phyloP scores from a whole-genome alignment of 2,113 vertebrate species.

The Channa maculata region DNA sequence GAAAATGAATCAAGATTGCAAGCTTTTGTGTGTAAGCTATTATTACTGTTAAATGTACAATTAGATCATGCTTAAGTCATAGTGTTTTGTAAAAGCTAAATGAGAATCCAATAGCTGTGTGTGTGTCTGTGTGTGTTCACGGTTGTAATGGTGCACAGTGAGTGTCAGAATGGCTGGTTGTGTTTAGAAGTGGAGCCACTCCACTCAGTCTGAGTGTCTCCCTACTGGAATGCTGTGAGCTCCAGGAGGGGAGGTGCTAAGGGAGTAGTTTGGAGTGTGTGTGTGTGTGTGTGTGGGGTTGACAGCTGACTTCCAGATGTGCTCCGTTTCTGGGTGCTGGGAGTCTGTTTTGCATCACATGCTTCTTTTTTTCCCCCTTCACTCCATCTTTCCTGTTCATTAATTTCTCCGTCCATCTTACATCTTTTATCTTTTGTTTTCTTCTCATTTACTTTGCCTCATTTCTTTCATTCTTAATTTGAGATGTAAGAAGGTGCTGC shows the following conservation, averaged over 20 bases:
- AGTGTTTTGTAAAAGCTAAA: slow-evolving; percentile 41
- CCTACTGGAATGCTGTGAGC: slow-evolving; percentile 80
- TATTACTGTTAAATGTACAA: slow-evolving; percentile 43
- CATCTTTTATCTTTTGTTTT: slow-evolving; percentile 17
- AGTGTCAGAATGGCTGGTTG: slow-evolving; percentile 78
- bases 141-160: slow-evolving; percentile 59
- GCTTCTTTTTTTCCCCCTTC: slow-evolving; percentile 54
- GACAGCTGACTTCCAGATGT: slow-evolving; percentile 88
- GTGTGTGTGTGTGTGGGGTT: slow-evolving; percentile 59
- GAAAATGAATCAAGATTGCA: slow-evolving; percentile 11
- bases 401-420: slow-evolving; percentile 2
- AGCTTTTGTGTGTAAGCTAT: slow-evolving; percentile 35
- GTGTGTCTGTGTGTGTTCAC: slow-evolving; percentile 21
- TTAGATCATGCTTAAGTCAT: slow-evolving; percentile 52
- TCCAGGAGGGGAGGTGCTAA: slow-evolving; percentile 74
- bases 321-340: slow-evolving; percentile 60
- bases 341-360: slow-evolving; percentile 81
- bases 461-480: slow-evolving; percentile 7
- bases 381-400: slow-evolving; percentile 42
- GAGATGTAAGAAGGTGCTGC: not conserved
- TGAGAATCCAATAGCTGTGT: slow-evolving; percentile 45
- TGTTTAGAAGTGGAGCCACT: slow-evolving; percentile 81
- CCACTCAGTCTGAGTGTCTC: slow-evolving; percentile 83
- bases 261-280: slow-evolving; percentile 47
- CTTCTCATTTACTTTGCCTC: not conserved